Base-by-base conservation (phyloP, 2,888 invertebrate species). In the Mythimna loreyi region DNA sequence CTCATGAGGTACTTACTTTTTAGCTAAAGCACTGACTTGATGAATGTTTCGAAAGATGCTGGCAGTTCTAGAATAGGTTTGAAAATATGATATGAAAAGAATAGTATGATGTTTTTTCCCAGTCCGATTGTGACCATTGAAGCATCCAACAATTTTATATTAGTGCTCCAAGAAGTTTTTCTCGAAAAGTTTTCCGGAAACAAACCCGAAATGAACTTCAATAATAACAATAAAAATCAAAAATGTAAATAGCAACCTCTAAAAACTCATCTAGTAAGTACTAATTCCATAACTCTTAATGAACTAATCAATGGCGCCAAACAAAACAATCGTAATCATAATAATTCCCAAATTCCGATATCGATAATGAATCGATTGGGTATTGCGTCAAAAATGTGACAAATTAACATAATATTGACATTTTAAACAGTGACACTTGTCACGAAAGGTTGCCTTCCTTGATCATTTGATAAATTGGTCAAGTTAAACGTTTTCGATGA, bases 361-460 rank as follows among this genome's bases (percentile, higher is more conserved):
- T 40, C 49, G 76, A 68, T 73, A 67, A 77, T 71, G 64, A 72
- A 73, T 75, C 79, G 73, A 78, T 82, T 61, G 72, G 65, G 13
- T 83, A 71, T 77, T 77, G 72, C 81, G 71, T 80, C 75, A 81
- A 76, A 78, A 72, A 72, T 76, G 59, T 65, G 8, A 61, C 58
- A 61, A 59, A 82, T 84, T 84, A 65, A 57, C 81, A 85, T 81
- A 81, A 66, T 67, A 59, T 19, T 55, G 59, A 69, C 60, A 71
- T 79, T 78, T 76, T 40, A 78, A 75, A 72, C 63, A 61, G 50
- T 73, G 78, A 80, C 71, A 75, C 65, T 71, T 80, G 84, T 82
- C 80, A 78, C 50, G 69, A 73, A 73, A 74, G 63, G 79, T 79
- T 72, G 63, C 55, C 66, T 88, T 87, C 87, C 85, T 86, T 82